phyloP scores from a whole-genome alignment of 1,140 invertebrate species.

The Drosophila kurseongensis region DNA sequence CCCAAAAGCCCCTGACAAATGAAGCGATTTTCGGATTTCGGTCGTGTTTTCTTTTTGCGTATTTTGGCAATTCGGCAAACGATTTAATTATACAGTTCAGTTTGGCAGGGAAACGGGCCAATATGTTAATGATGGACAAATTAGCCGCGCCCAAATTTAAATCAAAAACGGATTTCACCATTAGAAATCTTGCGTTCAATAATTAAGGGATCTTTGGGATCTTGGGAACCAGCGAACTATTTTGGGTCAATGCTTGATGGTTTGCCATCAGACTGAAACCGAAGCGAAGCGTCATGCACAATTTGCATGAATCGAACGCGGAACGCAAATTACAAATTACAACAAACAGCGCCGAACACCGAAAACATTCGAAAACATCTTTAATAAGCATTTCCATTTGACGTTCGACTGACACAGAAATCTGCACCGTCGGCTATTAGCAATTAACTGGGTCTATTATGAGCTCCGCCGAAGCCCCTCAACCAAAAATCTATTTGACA shows the following conservation, averaged over 20 bases:
- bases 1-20: slow-evolving; percentile 60
- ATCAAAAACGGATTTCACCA: slow-evolving; percentile 51
- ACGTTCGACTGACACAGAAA: slow-evolving; percentile 78
- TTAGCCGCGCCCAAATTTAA: slow-evolving; percentile 44
- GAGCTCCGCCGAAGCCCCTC: slow-evolving; percentile 45
- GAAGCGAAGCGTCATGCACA: slow-evolving; percentile 77
- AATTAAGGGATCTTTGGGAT: slow-evolving; percentile 56
- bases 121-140: slow-evolving; percentile 48
- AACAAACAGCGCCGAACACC: slow-evolving; percentile 9
- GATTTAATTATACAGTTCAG: slow-evolving; percentile 62
- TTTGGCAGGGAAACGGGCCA: slow-evolving; percentile 2
- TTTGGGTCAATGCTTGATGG: slow-evolving; percentile 69
- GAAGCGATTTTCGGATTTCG: slow-evolving; percentile 62
- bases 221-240: slow-evolving; percentile 59
- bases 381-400: slow-evolving; percentile 77
- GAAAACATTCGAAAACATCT: slow-evolving; percentile 61
- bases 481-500: slow-evolving; percentile 77
- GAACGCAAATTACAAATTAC: slow-evolving; percentile 70
- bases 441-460: slow-evolving; percentile 83
- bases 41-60: slow-evolving; percentile 14
- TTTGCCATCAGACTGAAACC: slow-evolving; percentile 78
- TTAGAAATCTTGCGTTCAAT: slow-evolving; percentile 41
- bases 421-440: slow-evolving; percentile 83
- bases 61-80: slow-evolving; percentile 41
- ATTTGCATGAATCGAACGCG: slow-evolving; percentile 75